These are phyloP conservation scores for Bagarius yarrelli DNA, from an alignment of 2,113 vertebrate genomes.

Conservation along the genomic window DNA sequence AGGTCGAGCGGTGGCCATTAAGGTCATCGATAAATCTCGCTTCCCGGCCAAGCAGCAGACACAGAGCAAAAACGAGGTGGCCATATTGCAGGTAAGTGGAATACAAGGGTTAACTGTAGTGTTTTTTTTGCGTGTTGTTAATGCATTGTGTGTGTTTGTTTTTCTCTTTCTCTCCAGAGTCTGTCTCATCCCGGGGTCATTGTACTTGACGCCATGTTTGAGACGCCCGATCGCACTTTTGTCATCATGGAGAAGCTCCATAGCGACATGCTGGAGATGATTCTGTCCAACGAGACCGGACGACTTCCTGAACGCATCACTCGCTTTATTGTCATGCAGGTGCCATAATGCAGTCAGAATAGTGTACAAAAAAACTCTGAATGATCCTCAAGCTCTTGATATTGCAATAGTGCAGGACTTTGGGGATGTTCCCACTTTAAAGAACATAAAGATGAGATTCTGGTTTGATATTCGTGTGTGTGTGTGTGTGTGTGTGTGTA, in stretches of 20 bases:
- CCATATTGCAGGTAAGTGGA: slow-evolving; percentile 76
- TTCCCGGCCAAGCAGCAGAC: slow-evolving; percentile 78
- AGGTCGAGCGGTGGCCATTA: slow-evolving; percentile 74
- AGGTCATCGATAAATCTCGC: slow-evolving; percentile 82
- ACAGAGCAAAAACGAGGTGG: slow-evolving; percentile 80
- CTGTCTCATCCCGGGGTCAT: slow-evolving; percentile 71
- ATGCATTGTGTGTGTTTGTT: background rate
- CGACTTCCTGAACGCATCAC: slow-evolving; percentile 74
- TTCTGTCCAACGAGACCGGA: slow-evolving; percentile 72
- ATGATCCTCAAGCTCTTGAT: background rate
- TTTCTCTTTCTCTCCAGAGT: slow-evolving; percentile 54
- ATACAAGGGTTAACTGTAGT: too few species aligned
- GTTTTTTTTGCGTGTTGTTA: background rate
- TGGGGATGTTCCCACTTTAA: background rate
- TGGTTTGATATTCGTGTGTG: background rate
- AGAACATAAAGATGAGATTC: background rate
- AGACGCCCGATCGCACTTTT: slow-evolving; percentile 66
- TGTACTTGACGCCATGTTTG: slow-evolving; percentile 69
- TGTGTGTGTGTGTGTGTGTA: slow-evolving; percentile 38
- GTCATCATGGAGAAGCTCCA: slow-evolving; percentile 78
- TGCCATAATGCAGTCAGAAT: slow-evolving; percentile 1
- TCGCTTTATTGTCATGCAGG: slow-evolving; percentile 73
- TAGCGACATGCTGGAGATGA: slow-evolving; percentile 78
- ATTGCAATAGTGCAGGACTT: background rate
- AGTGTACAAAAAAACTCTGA: too few species aligned